A percentile compares a stretch with the other conserved stretches of the same genome.
phyloP scores from a whole-genome alignment of 1,140 invertebrate species.

The Microplitis mediator region DNA sequence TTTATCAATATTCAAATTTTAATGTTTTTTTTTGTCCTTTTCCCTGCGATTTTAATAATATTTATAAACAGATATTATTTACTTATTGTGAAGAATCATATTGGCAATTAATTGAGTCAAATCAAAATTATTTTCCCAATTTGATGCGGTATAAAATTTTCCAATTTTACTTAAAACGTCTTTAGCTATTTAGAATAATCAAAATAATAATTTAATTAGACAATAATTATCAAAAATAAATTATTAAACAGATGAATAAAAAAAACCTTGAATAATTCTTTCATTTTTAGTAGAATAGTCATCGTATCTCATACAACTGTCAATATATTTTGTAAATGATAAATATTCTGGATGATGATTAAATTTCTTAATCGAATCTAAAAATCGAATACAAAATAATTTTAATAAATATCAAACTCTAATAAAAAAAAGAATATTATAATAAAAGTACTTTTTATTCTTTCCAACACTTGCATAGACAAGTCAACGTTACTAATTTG shows the following conservation, averaged over 20 bases:
- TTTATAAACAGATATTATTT: neutral
- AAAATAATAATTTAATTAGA: slow-evolving; percentile 2
- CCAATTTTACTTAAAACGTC: slow-evolving; percentile 27
- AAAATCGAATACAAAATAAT: neutral
- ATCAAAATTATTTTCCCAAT: slow-evolving; percentile 1
- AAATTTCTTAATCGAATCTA: neutral
- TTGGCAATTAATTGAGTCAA: slow-evolving; percentile 38
- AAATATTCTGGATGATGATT: neutral
- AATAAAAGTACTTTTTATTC: slow-evolving; percentile 31
- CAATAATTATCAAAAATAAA: neutral
- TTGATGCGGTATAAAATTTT: slow-evolving; percentile 28
- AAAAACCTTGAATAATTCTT: neutral
- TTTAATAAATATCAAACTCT: neutral
- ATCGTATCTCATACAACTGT: neutral
- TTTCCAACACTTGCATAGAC: slow-evolving; percentile 27
- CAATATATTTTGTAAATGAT: neutral
- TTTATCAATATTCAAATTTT: neutral
- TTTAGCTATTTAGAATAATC: slow-evolving; percentile 26
- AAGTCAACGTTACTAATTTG: slow-evolving; percentile 35
- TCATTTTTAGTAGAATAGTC: neutral
- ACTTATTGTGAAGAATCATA: slow-evolving; percentile 28
- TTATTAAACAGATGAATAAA: neutral
- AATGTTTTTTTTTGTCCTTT: too few relatives aligned
- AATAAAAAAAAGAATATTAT: neutral
- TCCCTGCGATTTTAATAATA: neutral